These are phyloP conservation scores for Trochalopteron elliotii DNA, from an alignment of 2,113 vertebrate genomes.

Conservation along the genomic window DNA sequence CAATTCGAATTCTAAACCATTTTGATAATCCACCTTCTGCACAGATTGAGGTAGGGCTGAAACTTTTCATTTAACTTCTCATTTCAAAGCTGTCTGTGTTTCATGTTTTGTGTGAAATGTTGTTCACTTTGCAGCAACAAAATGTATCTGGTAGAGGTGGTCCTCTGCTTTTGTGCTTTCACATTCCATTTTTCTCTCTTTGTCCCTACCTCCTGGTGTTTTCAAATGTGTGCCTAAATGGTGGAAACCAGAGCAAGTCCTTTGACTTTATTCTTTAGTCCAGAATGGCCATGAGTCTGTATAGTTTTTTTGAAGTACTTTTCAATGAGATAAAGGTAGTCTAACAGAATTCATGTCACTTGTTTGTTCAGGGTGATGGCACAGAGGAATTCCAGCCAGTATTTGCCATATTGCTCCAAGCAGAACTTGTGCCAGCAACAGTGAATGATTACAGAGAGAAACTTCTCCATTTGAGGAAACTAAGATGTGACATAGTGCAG, in stretches of 20 bases:
- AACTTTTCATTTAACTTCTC: not conserved
- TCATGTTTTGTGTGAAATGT: not conserved
- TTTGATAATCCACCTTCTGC: constrained; percentile 80
- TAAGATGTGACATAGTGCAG: constrained; percentile 87
- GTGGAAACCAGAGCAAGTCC: not conserved
- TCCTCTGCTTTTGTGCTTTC: not conserved
- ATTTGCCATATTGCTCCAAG: constrained; percentile 86
- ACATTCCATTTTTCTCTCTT: not conserved
- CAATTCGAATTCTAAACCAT: constrained; percentile 89
- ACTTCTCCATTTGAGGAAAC: constrained; percentile 89
- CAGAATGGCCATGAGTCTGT: not conserved
- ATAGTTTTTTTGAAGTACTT: not conserved
- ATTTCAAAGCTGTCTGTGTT: not conserved
- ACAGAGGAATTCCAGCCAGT: constrained; percentile 73
- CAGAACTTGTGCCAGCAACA: constrained; percentile 89
- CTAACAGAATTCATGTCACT: not conserved
- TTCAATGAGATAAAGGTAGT: not conserved
- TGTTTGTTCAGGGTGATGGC: constrained; percentile 76
- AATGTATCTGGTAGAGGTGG: not conserved
- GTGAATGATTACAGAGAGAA: constrained; percentile 95
- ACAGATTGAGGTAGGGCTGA: constrained; percentile 78
- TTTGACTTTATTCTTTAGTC: not conserved
- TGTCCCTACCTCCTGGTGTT: not conserved
- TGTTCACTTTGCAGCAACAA: not conserved
- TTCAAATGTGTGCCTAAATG: not conserved